Percentiles rank a stretch among this genome's conserved stretches.
Conservation (phyloP, 2,113 vertebrate genomes). For the Hemicordylus capensis region DNA sequence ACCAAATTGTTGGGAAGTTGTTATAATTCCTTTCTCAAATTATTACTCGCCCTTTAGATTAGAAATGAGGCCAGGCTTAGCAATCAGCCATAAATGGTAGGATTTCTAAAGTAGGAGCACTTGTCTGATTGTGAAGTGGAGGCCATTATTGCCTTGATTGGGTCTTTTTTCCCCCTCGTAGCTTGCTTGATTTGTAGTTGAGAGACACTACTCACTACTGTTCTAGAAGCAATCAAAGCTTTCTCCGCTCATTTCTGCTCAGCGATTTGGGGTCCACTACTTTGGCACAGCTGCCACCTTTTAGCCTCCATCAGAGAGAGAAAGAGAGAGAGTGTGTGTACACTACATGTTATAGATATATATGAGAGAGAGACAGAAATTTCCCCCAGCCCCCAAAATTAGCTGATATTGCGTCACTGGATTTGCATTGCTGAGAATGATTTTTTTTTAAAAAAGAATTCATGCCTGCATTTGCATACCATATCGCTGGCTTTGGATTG, state of each 20-base stretch:
- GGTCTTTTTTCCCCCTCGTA: conserved; percentile 82
- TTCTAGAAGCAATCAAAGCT: conserved; percentile 89
- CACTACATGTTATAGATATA: no score
- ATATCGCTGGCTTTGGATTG: neutral
- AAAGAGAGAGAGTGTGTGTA: no score
- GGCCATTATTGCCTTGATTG: conserved; percentile 97
- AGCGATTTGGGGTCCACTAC: conserved; percentile 86
- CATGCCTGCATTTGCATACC: neutral
- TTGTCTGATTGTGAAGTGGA: conserved; percentile 99
- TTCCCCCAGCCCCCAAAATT: neutral
- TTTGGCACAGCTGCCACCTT: conserved; percentile 84
- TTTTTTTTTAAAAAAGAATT: neutral
- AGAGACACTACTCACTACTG: conserved; percentile 82
- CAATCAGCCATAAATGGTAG: conserved; percentile 97
- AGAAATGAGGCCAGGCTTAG: conserved; percentile 90
- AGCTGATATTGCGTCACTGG: neutral
- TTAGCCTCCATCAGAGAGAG: conserved; percentile 72
- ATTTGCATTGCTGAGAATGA: neutral
- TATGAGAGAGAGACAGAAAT: neutral
- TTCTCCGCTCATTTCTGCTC: conserved; percentile 84
- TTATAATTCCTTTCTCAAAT: conserved; percentile 96
- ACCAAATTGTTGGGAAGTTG: conserved; percentile 90
- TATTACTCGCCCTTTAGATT: conserved; percentile 89
- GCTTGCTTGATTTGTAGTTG: conserved; percentile 89
- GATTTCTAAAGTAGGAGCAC: conserved; percentile 91